Evolutionary conservation across 2,888 invertebrate species (phyloP).

Genomic region (Phengaris arion): DNA sequence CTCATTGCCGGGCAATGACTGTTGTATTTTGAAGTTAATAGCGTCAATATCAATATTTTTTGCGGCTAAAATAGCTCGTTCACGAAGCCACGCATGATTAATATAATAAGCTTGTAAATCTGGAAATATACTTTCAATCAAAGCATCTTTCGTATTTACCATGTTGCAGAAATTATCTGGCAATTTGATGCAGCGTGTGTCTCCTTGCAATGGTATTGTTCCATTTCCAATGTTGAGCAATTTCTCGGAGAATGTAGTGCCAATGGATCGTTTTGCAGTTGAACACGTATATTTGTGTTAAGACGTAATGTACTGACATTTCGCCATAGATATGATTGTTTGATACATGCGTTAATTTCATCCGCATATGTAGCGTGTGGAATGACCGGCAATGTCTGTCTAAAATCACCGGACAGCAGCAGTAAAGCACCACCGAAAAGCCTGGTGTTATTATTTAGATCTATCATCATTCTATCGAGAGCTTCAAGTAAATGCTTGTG

Average conservation of each 20-base stretch:
- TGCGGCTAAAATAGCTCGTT: slow-evolving; percentile 41
- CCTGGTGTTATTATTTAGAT: not conserved
- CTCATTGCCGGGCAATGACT: slow-evolving; percentile 42
- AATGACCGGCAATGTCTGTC: slow-evolving; percentile 36
- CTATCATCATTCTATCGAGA: not conserved
- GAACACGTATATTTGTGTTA: slow-evolving; percentile 36
- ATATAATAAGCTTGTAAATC: slow-evolving; percentile 42
- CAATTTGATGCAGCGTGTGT: no score
- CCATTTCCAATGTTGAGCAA: slow-evolving; percentile 27
- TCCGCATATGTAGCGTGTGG: slow-evolving; percentile 33
- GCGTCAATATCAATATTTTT: slow-evolving; percentile 37
- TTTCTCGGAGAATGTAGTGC: slow-evolving; percentile 32
- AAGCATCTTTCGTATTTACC: slow-evolving; percentile 29
- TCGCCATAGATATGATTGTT: slow-evolving; percentile 32
- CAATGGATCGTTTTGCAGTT: slow-evolving; percentile 35
- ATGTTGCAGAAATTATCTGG: no score
- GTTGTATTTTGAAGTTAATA: slow-evolving; percentile 39
- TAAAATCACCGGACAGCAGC: slow-evolving; percentile 36
- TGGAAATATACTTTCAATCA: slow-evolving; percentile 40
- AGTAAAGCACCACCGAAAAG: slow-evolving; percentile 36
- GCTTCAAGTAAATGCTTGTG: slow-evolving; percentile 38
- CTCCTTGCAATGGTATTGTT: no score
- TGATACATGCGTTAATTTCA: slow-evolving; percentile 36
- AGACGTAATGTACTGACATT: slow-evolving; percentile 35
- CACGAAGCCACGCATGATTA: slow-evolving; percentile 41